A percentile compares a stretch with the other conserved stretches of the same genome.
Evolutionary conservation across 2,888 invertebrate genomes (phyloP).

Genomic region (Lottia gigantea): DNA sequence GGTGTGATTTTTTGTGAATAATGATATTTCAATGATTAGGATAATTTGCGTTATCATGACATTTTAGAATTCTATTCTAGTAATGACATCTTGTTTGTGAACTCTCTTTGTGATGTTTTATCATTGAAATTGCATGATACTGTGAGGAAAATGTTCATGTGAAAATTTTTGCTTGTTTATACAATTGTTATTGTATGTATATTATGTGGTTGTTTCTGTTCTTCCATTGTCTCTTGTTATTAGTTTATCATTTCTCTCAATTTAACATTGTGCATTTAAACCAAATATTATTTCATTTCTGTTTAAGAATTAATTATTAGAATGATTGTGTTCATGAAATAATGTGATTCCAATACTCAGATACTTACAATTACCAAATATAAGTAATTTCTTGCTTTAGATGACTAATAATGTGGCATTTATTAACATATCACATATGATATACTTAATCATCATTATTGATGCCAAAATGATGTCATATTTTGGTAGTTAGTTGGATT

Average conservation of each 20-base stretch:
- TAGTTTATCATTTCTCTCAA: slow-evolving; percentile 5
- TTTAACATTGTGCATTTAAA: slow-evolving; percentile 9
- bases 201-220: slow-evolving; percentile 6
- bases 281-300: slow-evolving; percentile 4
- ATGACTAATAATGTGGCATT: not conserved
- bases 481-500: no score
- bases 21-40: not conserved
- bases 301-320: not conserved
- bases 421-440: slow-evolving; percentile 2
- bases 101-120: slow-evolving; percentile 1
- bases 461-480: no score
- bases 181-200: slow-evolving; percentile 11
- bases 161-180: not conserved
- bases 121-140: not conserved
- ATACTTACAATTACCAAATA: slow-evolving; percentile 9
- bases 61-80: not conserved
- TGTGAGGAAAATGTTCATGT: not conserved
- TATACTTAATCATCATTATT: not conserved
- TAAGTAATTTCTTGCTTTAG: slow-evolving; percentile 2
- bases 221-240: slow-evolving; percentile 7
- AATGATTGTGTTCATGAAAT: not conserved
- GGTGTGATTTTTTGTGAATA: slow-evolving; percentile 8
- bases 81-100: not conserved
- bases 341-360: slow-evolving; percentile 11
- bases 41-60: slow-evolving; percentile 10